A percentile compares a stretch with the other conserved stretches of the same genome.
These are phyloP conservation scores for Drosophila infuscata DNA, from an alignment of 2,888 invertebrate species.

Conservation along the genomic window DNA sequence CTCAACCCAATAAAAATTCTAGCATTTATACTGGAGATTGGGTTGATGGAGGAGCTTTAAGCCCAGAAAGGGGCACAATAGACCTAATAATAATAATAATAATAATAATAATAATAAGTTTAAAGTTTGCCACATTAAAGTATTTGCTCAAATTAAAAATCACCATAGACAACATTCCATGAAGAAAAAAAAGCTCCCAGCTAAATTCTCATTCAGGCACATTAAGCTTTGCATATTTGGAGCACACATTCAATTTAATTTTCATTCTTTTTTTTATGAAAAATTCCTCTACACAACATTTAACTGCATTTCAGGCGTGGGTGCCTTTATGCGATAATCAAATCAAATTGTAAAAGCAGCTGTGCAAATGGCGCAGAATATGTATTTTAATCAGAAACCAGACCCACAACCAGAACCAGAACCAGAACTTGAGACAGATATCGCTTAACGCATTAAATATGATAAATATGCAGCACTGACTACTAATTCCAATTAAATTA, in stretches of 20 bases:
- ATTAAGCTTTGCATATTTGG: constrained; percentile 26
- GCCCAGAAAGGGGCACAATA: too few species aligned
- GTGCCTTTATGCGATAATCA: constrained; percentile 42
- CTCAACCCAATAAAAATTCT: too few species aligned
- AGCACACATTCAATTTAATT: constrained; percentile 19
- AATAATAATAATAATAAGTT: too few species aligned
- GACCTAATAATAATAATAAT: too few species aligned
- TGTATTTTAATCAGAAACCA: constrained; percentile 2
- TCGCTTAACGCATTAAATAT: constrained; percentile 21
- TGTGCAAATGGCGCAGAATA: constrained; percentile 35
- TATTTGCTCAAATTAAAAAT: background rate
- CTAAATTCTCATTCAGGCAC: constrained; percentile 18
- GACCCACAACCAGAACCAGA: constrained; percentile 1
- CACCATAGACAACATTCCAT: background rate
- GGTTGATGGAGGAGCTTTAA: too few species aligned
- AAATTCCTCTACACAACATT: constrained; percentile 56
- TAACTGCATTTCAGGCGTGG: constrained; percentile 41
- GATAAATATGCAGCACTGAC: constrained; percentile 26
- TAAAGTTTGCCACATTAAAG: too few species aligned
- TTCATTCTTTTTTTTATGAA: constrained; percentile 33
- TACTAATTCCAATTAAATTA: constrained; percentile 32
- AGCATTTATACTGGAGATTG: too few species aligned
- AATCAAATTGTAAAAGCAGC: constrained; percentile 42
- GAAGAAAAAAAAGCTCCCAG: background rate
- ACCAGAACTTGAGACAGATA: constrained; percentile 10